A percentile compares a stretch with the other conserved stretches of the same genome.
Conservation (phyloP, 2,113 vertebrate species). For the Lepus europaeus region DNA sequence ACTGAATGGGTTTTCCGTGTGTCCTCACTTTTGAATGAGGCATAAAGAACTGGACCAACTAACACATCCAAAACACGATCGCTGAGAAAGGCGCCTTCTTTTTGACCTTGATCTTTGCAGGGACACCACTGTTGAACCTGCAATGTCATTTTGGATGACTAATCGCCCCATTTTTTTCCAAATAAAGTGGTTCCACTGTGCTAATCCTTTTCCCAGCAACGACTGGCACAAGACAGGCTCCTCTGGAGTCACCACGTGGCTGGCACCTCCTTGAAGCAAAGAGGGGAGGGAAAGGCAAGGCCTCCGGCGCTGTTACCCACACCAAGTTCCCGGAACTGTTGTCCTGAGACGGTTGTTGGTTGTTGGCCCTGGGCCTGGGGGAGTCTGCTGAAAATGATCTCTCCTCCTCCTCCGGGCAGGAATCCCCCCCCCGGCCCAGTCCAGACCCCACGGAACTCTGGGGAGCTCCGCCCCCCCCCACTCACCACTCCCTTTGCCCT, state of each 20-base stretch:
- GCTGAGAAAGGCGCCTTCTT: not conserved
- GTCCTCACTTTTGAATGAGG: not conserved
- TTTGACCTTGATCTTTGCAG: not conserved
- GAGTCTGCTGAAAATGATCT: too few species aligned
- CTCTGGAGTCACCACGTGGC: not conserved
- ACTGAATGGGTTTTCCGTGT: not conserved
- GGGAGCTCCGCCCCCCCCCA: not conserved
- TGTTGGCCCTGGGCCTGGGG: fast-evolving
- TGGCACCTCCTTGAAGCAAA: not conserved
- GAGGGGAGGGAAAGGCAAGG: not conserved
- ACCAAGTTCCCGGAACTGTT: fast-evolving
- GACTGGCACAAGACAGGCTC: not conserved
- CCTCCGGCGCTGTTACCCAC: not conserved
- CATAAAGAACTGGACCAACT: not conserved
- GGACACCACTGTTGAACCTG: not conserved
- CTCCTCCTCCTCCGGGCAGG: too few species aligned
- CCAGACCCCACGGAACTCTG: not conserved
- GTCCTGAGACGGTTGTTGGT: too few species aligned
- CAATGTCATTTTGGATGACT: not conserved
- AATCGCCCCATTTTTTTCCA: not conserved
- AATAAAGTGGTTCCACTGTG: not conserved
- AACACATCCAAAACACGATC: not conserved
- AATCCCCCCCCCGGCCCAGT: too few species aligned
- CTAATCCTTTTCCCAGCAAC: not conserved
- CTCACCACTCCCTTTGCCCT: not conserved